Conservation (phyloP, 2,797 vertebrate species). For the Merluccius polli region DNA sequence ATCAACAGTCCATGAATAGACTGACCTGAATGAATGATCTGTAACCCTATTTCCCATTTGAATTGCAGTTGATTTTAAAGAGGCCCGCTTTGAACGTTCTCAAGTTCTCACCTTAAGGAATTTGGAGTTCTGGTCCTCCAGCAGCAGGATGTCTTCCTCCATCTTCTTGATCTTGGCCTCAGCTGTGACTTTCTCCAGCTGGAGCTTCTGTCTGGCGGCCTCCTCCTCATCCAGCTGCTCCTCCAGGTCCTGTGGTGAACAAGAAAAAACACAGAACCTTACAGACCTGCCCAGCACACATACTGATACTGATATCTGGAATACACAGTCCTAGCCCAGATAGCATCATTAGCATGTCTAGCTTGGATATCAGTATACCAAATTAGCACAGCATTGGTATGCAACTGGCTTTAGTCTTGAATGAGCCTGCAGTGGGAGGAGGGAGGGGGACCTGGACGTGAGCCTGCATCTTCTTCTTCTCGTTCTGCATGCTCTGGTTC, state of each 20-base stretch:
- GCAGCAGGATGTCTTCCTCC: conserved; percentile 91
- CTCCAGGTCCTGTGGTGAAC: conserved; percentile 82
- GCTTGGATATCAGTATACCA: not conserved
- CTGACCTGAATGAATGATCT: not conserved
- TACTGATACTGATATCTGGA: not conserved
- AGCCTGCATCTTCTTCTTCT: conserved; percentile 96
- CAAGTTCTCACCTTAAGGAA: conserved; percentile 86
- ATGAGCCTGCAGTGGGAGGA: not conserved
- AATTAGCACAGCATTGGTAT: not conserved
- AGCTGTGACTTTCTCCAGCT: conserved; percentile 95
- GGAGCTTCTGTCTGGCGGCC: conserved; percentile 92
- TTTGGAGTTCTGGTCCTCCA: conserved; percentile 98
- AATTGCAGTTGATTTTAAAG: not conserved
- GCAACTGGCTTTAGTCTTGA: not conserved
- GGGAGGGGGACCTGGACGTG: conserved; percentile 83
- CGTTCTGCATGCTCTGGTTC: conserved; percentile 89
- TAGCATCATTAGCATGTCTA: not conserved
- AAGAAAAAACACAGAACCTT: conserved; percentile 9
- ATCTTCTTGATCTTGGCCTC: conserved; percentile 98
- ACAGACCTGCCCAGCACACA: not conserved
- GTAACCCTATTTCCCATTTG: not conserved
- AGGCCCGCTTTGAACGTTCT: not conserved
- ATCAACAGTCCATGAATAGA: not conserved
- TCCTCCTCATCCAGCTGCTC: conserved; percentile 97
- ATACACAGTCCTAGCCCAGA: not conserved